These are phyloP conservation scores for Hippocampus comes DNA, from an alignment of 2,113 vertebrate species.

Conservation along the genomic window DNA sequence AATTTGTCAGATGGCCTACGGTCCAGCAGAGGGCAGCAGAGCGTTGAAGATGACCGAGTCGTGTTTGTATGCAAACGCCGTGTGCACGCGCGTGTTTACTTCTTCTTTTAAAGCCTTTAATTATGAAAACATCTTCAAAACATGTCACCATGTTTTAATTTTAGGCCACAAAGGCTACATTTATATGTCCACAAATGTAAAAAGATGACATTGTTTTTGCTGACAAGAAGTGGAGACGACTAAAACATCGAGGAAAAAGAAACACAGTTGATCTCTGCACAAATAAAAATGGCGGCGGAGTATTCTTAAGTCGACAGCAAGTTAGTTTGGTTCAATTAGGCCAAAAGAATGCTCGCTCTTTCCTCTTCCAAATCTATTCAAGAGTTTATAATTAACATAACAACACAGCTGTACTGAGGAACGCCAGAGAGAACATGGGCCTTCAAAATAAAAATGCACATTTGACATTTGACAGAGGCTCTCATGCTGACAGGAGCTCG, in stretches of 20 bases:
- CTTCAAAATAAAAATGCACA: no score
- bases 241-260: background rate
- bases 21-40: slow-evolving; percentile 68
- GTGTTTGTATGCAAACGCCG: background rate
- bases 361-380: no score
- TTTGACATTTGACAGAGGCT: no score
- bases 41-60: slow-evolving; percentile 24
- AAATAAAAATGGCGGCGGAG: no score
- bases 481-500: no score
- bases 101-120: background rate
- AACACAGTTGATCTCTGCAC: no score
- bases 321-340: background rate
- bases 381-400: no score
- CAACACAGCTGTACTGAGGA: no score
- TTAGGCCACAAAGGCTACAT: background rate
- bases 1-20: background rate
- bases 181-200: background rate
- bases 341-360: no score
- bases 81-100: background rate
- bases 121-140: background rate
- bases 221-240: background rate
- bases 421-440: no score
- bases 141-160: background rate
- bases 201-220: background rate
- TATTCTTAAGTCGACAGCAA: background rate